Evolutionary conservation across 64 coral and sea anemone genomes (phyloP).

Genomic region (Anthopleura sola): DNA sequence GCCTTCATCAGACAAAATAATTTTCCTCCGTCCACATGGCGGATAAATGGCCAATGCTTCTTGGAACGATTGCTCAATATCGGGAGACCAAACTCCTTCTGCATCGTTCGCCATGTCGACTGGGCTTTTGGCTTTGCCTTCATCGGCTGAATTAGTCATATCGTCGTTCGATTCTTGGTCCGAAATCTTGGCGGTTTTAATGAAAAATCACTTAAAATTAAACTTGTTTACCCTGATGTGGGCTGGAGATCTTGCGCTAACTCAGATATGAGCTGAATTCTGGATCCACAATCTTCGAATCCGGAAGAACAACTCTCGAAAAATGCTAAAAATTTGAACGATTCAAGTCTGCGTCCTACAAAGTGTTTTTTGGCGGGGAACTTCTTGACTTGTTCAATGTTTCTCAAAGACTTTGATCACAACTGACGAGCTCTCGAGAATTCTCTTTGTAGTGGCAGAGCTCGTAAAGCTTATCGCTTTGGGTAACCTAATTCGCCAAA

Average conservation of each 20-base stretch:
- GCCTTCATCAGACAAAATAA: constrained; percentile 97
- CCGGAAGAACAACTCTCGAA: constrained; percentile 98
- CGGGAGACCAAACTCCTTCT: constrained; percentile 99
- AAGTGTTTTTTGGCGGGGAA: constrained; percentile 51
- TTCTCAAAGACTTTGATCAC: constrained; percentile 6
- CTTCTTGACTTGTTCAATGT: constrained; percentile 3
- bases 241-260: neutral
- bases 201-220: constrained; percentile 48
- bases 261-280: constrained; percentile 17
- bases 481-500: constrained; percentile 29
- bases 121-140: constrained; percentile 90
- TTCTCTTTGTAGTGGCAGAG: neutral
- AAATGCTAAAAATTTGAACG: constrained; percentile 99
- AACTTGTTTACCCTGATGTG: constrained; percentile 22
- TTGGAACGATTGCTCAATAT: constrained; percentile 99
- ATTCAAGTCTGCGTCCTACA: constrained; percentile 74
- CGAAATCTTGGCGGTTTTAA: constrained; percentile 80
- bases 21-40: constrained; percentile 97
- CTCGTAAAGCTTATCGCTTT: constrained; percentile 2
- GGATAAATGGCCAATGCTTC: constrained; percentile 98
- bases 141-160: constrained; percentile 89
- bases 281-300: constrained; percentile 44
- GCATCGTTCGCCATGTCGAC: constrained; percentile 99
- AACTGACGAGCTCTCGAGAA: constrained; percentile 1
- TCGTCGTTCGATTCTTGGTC: constrained; percentile 75